Evolutionary conservation across 2,888 invertebrate genomes (phyloP), one percentile per base, ranked within the genome.

Genomic region (Epiblema foenella): DNA sequence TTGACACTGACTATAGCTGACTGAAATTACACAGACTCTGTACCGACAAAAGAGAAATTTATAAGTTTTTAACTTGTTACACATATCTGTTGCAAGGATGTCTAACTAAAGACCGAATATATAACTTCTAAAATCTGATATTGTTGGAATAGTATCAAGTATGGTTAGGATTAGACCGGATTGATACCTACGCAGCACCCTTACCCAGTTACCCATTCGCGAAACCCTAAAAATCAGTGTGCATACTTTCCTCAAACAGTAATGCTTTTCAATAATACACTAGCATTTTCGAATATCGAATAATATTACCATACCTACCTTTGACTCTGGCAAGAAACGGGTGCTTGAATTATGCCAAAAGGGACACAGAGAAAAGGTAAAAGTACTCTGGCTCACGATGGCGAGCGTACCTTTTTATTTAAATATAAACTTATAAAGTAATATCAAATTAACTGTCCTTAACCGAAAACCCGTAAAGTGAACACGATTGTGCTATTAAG

Each of bases 401-500:
- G 65, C 56, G 42, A 29, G n/a, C 15, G 3, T 42, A 33, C 59
- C 59, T 65, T 54, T 51, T 42, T 65, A n/a, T n/a, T n/a, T n/a
- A n/a, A n/a, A n/a, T n/a, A 46, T 65, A 59, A 65, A 65, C n/a
- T n/a, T 69, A 70, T 18, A 59, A 46, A 46, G 20, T 59, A 18
- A 65, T 65, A 54, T 70, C 20, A 54, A 70, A 70, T 60, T 65
- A 70, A 54, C 52, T 37, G 15, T 37, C 58, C 37, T 51, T 58
- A 52, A 64, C 64, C 20, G 56, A 64, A 58, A 78, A 4, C 24
- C 63, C 78, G 78, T 18, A 59, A 69, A 59, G 42, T 24, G 64
- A 42, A 59, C 51, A 39, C 51, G 24, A 46, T 29, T 59, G 17
- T 59, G 54, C 46, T 54, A 24, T 58, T 69, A 69, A 59, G 51